Evolutionary conservation across 2,797 vertebrate genomes (phyloP).

Genomic region (Otus scops): DNA sequence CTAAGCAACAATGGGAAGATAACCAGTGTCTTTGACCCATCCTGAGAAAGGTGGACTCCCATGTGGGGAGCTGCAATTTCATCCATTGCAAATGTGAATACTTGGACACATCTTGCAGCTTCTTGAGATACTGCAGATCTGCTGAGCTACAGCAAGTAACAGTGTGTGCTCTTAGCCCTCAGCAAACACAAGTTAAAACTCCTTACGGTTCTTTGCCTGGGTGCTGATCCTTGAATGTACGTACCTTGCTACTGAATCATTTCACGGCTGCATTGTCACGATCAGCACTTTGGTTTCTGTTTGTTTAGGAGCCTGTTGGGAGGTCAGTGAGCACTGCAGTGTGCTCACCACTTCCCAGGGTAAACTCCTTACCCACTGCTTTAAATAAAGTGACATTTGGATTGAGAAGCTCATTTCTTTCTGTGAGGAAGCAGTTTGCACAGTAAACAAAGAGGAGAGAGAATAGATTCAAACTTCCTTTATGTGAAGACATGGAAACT

Average conservation of each 20-base stretch:
- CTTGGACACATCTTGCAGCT: not conserved
- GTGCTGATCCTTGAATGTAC: not conserved
- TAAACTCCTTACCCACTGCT: not conserved
- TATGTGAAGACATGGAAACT: not conserved
- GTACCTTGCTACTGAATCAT: not conserved
- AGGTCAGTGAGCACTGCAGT: not conserved
- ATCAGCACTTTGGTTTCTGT: not conserved
- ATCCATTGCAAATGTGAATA: not conserved
- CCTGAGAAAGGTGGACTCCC: not conserved
- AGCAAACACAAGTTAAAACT: not conserved
- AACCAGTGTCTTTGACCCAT: rapidly evolving
- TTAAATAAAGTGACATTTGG: not conserved
- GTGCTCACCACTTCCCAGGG: not conserved
- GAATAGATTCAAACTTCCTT: not conserved
- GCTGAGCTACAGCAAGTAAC: not conserved
- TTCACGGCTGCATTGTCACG: not conserved
- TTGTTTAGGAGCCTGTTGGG: not conserved
- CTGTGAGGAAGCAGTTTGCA: not conserved
- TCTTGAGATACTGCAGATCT: not conserved
- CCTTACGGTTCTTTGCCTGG: not conserved
- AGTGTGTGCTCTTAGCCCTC: not conserved
- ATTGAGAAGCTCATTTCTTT: not conserved
- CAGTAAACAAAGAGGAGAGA: not conserved
- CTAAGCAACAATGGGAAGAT: not conserved
- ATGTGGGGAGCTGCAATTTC: not conserved